Evolutionary conservation across 1,140 invertebrate species (phyloP).

Genomic region (Trichonephila clavata): DNA sequence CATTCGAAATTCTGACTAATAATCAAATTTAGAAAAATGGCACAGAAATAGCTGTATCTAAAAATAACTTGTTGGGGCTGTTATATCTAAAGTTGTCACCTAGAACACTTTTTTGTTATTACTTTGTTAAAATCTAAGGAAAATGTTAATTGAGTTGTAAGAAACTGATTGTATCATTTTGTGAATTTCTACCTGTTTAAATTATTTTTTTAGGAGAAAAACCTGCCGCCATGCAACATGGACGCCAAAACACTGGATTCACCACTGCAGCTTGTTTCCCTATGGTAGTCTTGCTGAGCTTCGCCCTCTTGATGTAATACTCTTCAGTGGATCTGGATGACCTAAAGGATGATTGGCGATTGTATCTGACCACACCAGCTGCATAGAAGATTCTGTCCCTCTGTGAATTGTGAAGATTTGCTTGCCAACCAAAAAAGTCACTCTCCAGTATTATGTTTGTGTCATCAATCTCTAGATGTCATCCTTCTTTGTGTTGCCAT

Average conservation of each 20-base stretch:
- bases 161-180: no score
- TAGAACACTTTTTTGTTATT: no score
- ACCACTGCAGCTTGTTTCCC: neutral
- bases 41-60: no score
- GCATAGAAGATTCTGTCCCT: neutral
- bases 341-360: neutral
- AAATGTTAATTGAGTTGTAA: no score
- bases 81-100: no score
- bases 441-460: neutral
- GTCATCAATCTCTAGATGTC: neutral
- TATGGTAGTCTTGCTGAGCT: neutral
- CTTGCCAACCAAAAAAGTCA: no score
- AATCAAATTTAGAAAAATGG: no score
- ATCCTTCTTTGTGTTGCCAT: neutral
- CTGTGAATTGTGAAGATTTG: neutral
- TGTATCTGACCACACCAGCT: neutral
- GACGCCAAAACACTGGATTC: neutral
- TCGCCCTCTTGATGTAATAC: neutral
- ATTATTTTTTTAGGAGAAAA: slow-evolving; percentile 24
- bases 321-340: neutral
- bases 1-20: no score
- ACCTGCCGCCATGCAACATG: slow-evolving; percentile 55
- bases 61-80: no score
- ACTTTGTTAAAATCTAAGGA: no score
- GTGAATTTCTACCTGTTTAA: no score